Evolutionary conservation across 1,140 invertebrate species (phyloP), one percentile per base, ranked within the genome.

Genomic region (Caerostris darwini): DNA sequence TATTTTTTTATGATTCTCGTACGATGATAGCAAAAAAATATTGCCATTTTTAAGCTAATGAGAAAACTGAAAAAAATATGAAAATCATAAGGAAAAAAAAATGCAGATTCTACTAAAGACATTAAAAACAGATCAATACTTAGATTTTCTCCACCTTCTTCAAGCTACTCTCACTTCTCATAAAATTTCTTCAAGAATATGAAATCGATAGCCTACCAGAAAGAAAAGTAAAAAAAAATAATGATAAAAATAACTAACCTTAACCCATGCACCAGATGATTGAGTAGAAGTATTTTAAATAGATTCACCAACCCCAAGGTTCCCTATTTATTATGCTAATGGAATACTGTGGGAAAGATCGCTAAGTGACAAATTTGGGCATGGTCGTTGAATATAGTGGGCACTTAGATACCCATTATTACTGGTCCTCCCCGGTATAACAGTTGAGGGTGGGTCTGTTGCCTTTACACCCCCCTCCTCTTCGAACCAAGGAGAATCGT

Each of bases 321-420:
- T 87, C 53, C 92, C 92, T 93, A 93, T 93, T 93, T 93, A 93
- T 93, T 93, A 93, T 93, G 92, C 83, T 87, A 93, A 93, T 93
- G 85, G 61, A 56, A 93, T 93, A 93, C 92, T 56, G 34, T 81
- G 69, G 58, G 64, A 69, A 71, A 93, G 61, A 86, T 71, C 92
- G 83, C 82, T 93, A 93, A 93, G 92, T 93, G 92, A 93, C 92
- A 93, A 93, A 93, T 93, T 93, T 93, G 81, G 64, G 92, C 64
- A 86, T 77, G 92, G 82, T 83, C 92, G 92, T 69, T 93, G 92
- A 93, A 93, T 93, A 93, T 93, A 93, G 92, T 93, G 92, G 92
- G 92, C 81, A 93, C 92, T 93, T 93, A 93, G 92, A 93, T 93
- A 93, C 85, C 92, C 92, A 93, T 93, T 93, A 93, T 93, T 87